phyloP scores from a whole-genome alignment of 2,797 vertebrate species.

The Sus cebifrons region DNA sequence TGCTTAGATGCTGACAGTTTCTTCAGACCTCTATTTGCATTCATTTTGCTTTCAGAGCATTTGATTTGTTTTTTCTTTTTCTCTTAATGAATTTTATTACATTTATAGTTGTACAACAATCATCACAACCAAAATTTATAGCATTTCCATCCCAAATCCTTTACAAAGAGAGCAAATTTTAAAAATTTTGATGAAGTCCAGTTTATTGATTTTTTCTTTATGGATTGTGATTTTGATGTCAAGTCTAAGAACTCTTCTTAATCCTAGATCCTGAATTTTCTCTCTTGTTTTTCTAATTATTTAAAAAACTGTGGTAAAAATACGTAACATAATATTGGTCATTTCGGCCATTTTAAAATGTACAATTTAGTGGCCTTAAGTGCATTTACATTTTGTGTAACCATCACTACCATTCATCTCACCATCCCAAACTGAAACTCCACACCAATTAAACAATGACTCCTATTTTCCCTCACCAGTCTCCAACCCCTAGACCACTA shows the following conservation, averaged over 20 bases:
- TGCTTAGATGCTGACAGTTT: constrained; percentile 67
- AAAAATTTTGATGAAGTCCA: background rate
- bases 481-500: background rate
- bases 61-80: constrained; percentile 77
- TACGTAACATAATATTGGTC: background rate
- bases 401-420: background rate
- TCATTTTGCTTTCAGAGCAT: constrained; percentile 69
- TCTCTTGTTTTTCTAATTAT: constrained; percentile 12
- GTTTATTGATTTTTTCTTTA: background rate
- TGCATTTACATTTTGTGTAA: background rate
- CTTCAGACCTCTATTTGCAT: constrained; percentile 78
- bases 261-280: background rate
- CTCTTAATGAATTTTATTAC: too few relatives aligned
- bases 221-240: background rate
- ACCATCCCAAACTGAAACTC: background rate
- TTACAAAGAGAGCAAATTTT: background rate
- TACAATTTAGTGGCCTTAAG: background rate
- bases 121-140: too few relatives aligned
- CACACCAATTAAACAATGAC: background rate
- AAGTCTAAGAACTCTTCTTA: background rate
- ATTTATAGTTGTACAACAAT: too few relatives aligned
- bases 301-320: background rate
- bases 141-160: too few relatives aligned
- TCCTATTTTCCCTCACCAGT: background rate
- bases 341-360: constrained; percentile 1